Conservation (phyloP, 2,113 vertebrate genomes). For the Neotoma lepida region DNA sequence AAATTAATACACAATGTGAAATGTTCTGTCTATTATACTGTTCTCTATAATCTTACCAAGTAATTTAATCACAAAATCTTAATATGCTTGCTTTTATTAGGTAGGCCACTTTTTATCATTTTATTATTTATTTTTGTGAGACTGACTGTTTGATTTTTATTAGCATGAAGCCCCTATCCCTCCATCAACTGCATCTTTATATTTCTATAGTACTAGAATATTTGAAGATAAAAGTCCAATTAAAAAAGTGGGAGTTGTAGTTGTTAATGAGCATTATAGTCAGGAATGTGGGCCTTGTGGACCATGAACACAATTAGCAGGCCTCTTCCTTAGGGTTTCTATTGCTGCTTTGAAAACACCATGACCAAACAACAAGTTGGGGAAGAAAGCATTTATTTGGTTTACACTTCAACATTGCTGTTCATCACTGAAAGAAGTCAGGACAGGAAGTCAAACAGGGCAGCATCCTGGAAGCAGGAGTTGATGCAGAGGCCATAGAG, state of each 20-base stretch:
- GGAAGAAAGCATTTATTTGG: not conserved
- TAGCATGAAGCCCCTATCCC: not conserved
- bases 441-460: not conserved
- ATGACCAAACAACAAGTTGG: not conserved
- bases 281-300: not conserved
- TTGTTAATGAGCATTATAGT: not conserved
- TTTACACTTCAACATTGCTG: not conserved
- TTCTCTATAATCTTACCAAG: not conserved
- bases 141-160: not conserved
- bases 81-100: not conserved
- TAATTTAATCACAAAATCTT: not conserved
- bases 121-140: not conserved
- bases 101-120: not conserved
- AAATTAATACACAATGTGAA: not conserved
- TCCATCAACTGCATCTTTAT: not conserved
- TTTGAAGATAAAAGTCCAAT: not conserved
- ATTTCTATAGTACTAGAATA: not conserved
- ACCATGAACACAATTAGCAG: not conserved
- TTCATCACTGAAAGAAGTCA: not conserved
- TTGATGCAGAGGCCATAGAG: not conserved
- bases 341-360: not conserved
- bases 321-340: not conserved
- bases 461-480: not conserved
- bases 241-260: not conserved
- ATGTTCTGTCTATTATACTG: not conserved